phyloP scores from a whole-genome alignment of 2,888 invertebrate species.

The Watsonalla cultraria region DNA sequence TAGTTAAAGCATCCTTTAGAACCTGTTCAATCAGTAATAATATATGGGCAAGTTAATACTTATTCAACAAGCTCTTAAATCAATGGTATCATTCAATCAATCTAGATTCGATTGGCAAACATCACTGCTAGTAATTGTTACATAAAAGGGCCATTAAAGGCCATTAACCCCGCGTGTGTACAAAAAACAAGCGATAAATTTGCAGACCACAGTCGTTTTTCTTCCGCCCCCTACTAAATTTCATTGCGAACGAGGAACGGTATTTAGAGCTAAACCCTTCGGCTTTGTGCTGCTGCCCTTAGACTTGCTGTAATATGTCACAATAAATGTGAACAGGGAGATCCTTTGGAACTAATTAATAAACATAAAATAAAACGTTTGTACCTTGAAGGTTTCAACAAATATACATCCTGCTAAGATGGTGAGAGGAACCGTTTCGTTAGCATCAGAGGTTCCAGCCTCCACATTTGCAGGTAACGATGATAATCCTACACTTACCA shows the following conservation, averaged over 20 bases:
- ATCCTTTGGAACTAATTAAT: not conserved
- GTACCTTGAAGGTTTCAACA: no score
- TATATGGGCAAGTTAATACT: no score
- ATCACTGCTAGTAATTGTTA: conserved; percentile 32
- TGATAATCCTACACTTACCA: no score
- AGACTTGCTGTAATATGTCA: conserved; percentile 22
- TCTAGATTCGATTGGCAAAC: not conserved
- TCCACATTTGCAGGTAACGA: no score
- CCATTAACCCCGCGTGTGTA: conserved; percentile 58
- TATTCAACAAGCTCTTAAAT: no score
- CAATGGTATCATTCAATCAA: not conserved
- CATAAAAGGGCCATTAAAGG: conserved; percentile 67
- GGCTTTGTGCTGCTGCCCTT: conserved; percentile 26
- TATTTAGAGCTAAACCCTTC: conserved; percentile 27
- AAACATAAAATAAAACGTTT: no score
- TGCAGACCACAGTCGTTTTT: conserved; percentile 56
- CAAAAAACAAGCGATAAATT: conserved; percentile 75
- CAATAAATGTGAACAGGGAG: not conserved
- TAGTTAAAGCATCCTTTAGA: no score
- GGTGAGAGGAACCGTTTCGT: no score
- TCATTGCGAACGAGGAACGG: conserved; percentile 33
- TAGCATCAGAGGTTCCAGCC: no score
- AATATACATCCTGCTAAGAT: no score
- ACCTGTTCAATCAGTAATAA: no score
- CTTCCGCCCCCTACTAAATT: conserved; percentile 52